These are phyloP conservation scores for Epinotia nisella DNA, from an alignment of 2,888 invertebrate species.

Conservation along the genomic window DNA sequence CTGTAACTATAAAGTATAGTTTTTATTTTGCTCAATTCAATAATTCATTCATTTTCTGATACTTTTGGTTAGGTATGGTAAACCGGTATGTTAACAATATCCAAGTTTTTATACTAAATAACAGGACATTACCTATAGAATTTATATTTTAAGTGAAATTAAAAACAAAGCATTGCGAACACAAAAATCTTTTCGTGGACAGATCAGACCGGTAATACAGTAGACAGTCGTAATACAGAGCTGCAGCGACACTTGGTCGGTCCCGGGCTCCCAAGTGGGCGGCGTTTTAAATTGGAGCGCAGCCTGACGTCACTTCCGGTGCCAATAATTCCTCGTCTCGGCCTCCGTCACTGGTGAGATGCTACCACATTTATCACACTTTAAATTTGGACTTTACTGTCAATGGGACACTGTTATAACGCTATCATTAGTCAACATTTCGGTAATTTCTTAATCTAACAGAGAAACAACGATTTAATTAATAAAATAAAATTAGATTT, in stretches of 20 bases:
- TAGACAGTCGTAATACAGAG: constrained; percentile 19
- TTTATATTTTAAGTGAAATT: not conserved
- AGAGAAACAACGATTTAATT: not conserved
- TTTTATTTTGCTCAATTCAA: constrained; percentile 15
- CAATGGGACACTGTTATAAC: constrained; percentile 53
- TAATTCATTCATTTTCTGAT: not conserved
- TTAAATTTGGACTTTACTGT: constrained; percentile 76
- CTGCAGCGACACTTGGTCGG: constrained; percentile 27
- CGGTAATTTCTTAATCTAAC: not conserved
- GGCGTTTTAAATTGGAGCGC: constrained; percentile 79
- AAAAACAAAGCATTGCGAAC: not conserved
- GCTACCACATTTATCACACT: constrained; percentile 74
- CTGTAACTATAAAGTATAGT: constrained; percentile 4
- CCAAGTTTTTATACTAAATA: not conserved
- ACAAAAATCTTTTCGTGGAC: not conserved
- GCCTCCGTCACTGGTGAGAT: constrained; percentile 74
- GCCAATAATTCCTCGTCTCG: constrained; percentile 80
- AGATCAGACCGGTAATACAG: not conserved
- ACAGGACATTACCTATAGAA: not conserved
- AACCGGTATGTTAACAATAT: not conserved
- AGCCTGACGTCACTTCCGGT: constrained; percentile 82
- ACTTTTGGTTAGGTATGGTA: too few relatives aligned
- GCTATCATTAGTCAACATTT: not conserved
- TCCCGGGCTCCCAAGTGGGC: constrained; percentile 26
- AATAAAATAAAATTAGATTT: not conserved